Base-by-base conservation (phyloP, 2,113 vertebrate genomes). In the Pseudorasbora parva region DNA sequence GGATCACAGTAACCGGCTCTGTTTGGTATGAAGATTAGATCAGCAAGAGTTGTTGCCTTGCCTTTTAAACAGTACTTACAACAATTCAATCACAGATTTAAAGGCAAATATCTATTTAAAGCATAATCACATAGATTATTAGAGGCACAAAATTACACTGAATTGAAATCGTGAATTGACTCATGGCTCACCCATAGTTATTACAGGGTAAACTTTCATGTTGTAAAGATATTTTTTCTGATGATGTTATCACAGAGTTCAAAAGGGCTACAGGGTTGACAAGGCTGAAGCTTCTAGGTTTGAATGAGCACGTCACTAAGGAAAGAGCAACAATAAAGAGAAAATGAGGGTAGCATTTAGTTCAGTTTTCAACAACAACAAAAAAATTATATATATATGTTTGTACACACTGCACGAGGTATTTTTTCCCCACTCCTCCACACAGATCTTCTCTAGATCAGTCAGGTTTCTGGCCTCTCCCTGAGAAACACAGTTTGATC, bases 11-110 rank as follows among this genome's bases (percentile, higher is more conserved):
- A 56, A 49, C 56, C 25, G 9, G 15, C 72, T 84, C 69, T 37
- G 77, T 60, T 43, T 60, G 27, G 27, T 68, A 47, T 78, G 69
- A 84, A 25, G 82, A 80, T 75, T 68, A 74, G 43, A 76, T 62
- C 49, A 72, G 56, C 19, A 60, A 87, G 69, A 37, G 23, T 75
- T 68, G 37, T 27, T 74, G 81, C 41, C 15, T 45, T 60, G 81
- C 43, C 23, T 72, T 25, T 74, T 74, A 74, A 74, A 74, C 23
- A 51, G 7, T 74, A 72, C 19, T 33, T 43, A 1, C 37, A 64
- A 43, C 33, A 57, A 43, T 47, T 82, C 37, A 76, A 76, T 37
- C 25, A 17, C 10, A 56, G 17, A 56, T 19, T 54, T 75, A 11
- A 30, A 30, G 25, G 25, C 12, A 74, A 43, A 75, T 51, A 9